Evolutionary conservation across 2,113 vertebrate species (phyloP).

Genomic region (Melanerpes formicivorus): DNA sequence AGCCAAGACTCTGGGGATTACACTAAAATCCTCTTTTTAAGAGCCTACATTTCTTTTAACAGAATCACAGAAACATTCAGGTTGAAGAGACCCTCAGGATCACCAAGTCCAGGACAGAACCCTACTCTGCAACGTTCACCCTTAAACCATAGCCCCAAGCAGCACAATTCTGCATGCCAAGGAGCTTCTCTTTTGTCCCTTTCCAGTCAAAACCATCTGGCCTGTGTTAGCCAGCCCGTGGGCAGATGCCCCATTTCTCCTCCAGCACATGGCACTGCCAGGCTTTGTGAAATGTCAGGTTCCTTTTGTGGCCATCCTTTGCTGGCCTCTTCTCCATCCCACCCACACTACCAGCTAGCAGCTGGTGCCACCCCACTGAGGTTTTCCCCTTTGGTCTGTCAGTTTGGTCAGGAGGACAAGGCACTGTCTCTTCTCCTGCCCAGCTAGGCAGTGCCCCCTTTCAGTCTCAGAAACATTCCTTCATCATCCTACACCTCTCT

Average conservation of each 20-base stretch:
- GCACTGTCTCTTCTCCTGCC: accelerated
- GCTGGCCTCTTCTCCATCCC: neutral
- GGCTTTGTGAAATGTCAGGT: neutral
- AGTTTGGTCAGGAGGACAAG: neutral
- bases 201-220: neutral
- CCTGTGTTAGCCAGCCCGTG: neutral
- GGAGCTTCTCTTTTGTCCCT: neutral
- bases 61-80: no score
- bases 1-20: no score
- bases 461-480: accelerated
- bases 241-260: neutral
- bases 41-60: neutral
- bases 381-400: accelerated
- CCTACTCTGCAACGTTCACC: no score
- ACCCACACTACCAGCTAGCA: neutral
- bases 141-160: no score
- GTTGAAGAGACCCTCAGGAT: no score
- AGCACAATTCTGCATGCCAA: neutral
- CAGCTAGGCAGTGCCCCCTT: accelerated
- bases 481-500: accelerated
- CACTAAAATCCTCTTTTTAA: neutral
- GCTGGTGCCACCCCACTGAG: accelerated
- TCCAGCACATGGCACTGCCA: neutral
- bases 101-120: no score
- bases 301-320: neutral